Evolutionary conservation across 2,797 vertebrate genomes (phyloP).

Genomic region (Melanotaenia nigrans): DNA sequence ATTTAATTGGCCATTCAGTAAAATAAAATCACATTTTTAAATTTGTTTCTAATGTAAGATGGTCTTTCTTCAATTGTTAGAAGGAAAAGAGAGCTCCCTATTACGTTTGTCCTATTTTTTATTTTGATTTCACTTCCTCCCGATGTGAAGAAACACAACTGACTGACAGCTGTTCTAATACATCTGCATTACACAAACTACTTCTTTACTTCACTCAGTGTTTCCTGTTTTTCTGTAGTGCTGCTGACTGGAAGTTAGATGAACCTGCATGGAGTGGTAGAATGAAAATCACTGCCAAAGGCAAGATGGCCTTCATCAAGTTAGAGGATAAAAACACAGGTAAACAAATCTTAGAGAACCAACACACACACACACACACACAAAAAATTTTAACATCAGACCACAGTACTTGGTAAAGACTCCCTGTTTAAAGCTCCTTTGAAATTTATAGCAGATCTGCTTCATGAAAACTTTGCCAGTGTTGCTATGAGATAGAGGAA

Average conservation of each 20-base stretch:
- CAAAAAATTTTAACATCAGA: neutral
- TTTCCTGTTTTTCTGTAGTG: constrained; percentile 76
- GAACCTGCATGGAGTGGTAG: constrained; percentile 94
- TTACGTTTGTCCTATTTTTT: neutral
- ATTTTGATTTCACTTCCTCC: constrained; percentile 58
- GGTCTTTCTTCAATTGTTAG: neutral
- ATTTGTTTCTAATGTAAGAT: too few relatives aligned
- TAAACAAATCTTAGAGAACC: constrained; percentile 43
- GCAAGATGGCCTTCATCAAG: constrained; percentile 90
- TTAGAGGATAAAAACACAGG: constrained; percentile 93
- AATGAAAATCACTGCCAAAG: constrained; percentile 91
- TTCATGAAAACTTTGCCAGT: too few relatives aligned
- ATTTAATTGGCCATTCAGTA: neutral
- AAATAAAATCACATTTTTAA: neutral
- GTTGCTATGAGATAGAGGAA: too few relatives aligned
- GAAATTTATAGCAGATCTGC: too few relatives aligned
- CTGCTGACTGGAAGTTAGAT: constrained; percentile 97
- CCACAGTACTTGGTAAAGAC: neutral
- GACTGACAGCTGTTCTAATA: constrained; percentile 9
- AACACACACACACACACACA: neutral
- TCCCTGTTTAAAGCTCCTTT: too few relatives aligned
- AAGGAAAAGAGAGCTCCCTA: neutral
- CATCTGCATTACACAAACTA: constrained; percentile 6
- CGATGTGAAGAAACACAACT: constrained; percentile 13
- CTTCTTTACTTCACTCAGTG: neutral